Base-by-base conservation (phyloP, 2,888 invertebrate species). In the Zygogramma bicolorata region DNA sequence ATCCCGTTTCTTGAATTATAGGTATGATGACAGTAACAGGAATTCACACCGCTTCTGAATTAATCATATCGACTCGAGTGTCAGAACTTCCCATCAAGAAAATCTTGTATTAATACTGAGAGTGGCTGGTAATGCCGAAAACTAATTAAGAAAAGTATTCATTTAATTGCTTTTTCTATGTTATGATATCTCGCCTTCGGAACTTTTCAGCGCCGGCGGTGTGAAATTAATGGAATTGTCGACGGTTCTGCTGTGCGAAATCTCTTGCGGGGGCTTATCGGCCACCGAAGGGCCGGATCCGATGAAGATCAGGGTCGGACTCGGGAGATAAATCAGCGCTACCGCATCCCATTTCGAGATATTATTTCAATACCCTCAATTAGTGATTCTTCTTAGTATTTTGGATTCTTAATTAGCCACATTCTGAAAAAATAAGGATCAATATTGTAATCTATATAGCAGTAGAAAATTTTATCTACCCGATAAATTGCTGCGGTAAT, bases 121-220 rank as follows among this genome's bases (percentile, higher is more conserved):
- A 83, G 81, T 81, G 83, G 82, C 84, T 80, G 83, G 84, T 84
- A 82, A 84, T 85, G 84, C 84, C 83, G 81, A 79, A 85, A 86
- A 85, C 84, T 86, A 86, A 86, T 86, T 86, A 86, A 85, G 85
- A 85, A 84, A 85, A 85, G 86, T 85, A 86, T 86, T 84, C 85
- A 80, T 85, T 84, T 85, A 86, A 86, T 86, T 86, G 85, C 84
- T 77, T 81, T 82, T 81, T 81, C 81, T 78, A 78, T 80, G 82
- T 81, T 82, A 82, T 84, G 84, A 84, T 83, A 82, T 82, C 83
- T 77, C 83, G 82, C 82, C 81, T 81, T 84, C 78, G 81, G 81
- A 81, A 83, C 82, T 84, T 84, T 38, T 83, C 84, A 82, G 82
- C 83, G 82, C 79, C 79, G 83, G 81, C 78, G 83, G 84, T 83